Evolutionary conservation across 2,888 invertebrate genomes (phyloP).

Genomic region (Nomada ruficornis): DNA sequence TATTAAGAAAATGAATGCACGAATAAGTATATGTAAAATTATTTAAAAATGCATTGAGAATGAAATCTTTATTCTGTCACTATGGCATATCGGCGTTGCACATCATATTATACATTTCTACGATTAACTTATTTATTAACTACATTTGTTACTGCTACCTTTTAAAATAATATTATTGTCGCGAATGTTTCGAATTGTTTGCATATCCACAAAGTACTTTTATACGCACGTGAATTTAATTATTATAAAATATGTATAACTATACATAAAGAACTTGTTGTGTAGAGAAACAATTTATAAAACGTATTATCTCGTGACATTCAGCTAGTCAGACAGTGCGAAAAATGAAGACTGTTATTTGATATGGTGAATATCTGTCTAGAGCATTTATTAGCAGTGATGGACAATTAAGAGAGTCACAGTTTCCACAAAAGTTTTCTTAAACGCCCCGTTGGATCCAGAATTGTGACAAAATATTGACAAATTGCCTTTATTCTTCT

Average conservation of each 20-base stretch:
- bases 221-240: conserved; percentile 4
- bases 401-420: not conserved
- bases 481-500: not conserved
- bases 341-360: conserved; percentile 24
- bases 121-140: not conserved
- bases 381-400: not conserved
- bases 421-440: not conserved
- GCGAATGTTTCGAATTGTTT: conserved; percentile 26
- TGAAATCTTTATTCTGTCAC: conserved; percentile 9
- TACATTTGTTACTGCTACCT: conserved; percentile 11
- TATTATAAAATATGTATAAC: not conserved
- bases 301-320: not conserved
- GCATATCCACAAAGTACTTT: conserved; percentile 5
- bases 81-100: conserved; percentile 21
- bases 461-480: not conserved
- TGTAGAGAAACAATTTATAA: conserved; percentile 24
- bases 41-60: conserved; percentile 4
- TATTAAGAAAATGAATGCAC: not conserved
- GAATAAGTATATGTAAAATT: not conserved
- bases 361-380: not conserved
- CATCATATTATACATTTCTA: not conserved
- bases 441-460: not conserved
- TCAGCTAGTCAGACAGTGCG: not conserved
- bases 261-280: conserved; percentile 22
- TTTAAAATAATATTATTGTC: conserved; percentile 17